Evolutionary conservation across 2,113 vertebrate genomes (phyloP), one percentile per base, ranked within the genome.

Genomic region (Merops nubicus): DNA sequence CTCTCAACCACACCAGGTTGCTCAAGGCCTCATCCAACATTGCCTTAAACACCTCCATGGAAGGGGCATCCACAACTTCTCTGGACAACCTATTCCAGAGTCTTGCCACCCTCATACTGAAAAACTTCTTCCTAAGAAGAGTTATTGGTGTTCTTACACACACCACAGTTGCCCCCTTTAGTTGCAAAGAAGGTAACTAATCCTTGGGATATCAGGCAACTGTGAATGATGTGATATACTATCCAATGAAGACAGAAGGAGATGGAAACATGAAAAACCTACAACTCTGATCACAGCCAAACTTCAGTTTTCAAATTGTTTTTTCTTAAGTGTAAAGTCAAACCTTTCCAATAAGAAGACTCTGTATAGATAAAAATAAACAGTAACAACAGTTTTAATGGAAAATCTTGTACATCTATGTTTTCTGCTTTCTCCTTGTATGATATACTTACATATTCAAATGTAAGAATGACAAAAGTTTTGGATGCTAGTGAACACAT

Each of bases 111-210:
- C n/a, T n/a, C n/a, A n/a, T n/a, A n/a, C n/a, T n/a, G n/a, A n/a
- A n/a, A n/a, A n/a, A n/a, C n/a, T n/a, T n/a, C n/a, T n/a, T n/a
- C n/a, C n/a, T n/a, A n/a, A n/a, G n/a, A n/a, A n/a, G n/a, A n/a
- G n/a, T n/a, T n/a, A n/a, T n/a, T n/a, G n/a, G n/a, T n/a, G n/a
- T 94, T 50, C 11, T 62, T 67, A 31, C 3, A 19, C 0, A 0
- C 11, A 45, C 34, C 34, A 28, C 6, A 33, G 26, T 42, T 57
- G 63, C 26, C 38, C 81, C 4, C 16, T 33, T 25, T 43, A 42
- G 16, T 3, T 82, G 7, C 48, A 73, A 64, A 77, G 23, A 11
- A 74, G 19, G 13, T 11, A 86, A 29, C 20, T 48, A 51, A 76
- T 73, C 31, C 79, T 60, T 74, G 25, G 28, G 31, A 72, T 9